A percentile compares a stretch with the other conserved stretches of the same genome.
Evolutionary conservation across 2,113 vertebrate species (phyloP).

Genomic region (Podarcis cretensis): DNA sequence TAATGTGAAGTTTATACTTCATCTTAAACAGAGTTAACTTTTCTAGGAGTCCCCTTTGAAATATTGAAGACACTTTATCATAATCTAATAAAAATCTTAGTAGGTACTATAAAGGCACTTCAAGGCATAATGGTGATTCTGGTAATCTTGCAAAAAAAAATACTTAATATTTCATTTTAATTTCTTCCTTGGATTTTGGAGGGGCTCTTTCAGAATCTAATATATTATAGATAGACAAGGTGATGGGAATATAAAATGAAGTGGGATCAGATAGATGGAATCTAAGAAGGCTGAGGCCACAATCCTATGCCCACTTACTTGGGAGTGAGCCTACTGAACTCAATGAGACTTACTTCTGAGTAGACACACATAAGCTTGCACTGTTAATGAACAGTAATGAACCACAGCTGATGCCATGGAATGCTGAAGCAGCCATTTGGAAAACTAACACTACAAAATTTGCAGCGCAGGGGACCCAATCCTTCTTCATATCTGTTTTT

Average conservation of each 20-base stretch:
- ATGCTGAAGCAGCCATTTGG: too few species aligned
- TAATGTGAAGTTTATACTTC: slow-evolving; percentile 34
- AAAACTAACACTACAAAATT: too few species aligned
- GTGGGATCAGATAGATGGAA: background rate
- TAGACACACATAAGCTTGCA: too few species aligned
- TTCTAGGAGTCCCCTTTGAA: slow-evolving; percentile 17
- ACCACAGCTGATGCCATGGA: too few species aligned
- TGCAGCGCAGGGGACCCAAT: too few species aligned
- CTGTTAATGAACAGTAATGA: too few species aligned
- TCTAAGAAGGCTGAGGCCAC: background rate
- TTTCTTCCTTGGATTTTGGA: slow-evolving; percentile 24
- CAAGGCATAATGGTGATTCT: slow-evolving; percentile 41
- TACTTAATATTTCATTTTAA: slow-evolving; percentile 33
- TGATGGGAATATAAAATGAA: background rate
- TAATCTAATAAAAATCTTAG: slow-evolving; percentile 42
- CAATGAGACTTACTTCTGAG: too few species aligned
- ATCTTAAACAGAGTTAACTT: slow-evolving; percentile 36
- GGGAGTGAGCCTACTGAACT: background rate
- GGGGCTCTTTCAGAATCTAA: background rate
- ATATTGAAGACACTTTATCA: slow-evolving; percentile 25
- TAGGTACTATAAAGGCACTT: slow-evolving; percentile 33
- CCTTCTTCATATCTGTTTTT: too few species aligned
- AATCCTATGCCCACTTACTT: background rate
- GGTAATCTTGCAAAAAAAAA: slow-evolving; percentile 34
- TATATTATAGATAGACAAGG: background rate